A percentile compares a stretch with the other conserved stretches of the same genome.
Conservation (phyloP, 2,888 invertebrate genomes). For the Drosophila borborema region DNA sequence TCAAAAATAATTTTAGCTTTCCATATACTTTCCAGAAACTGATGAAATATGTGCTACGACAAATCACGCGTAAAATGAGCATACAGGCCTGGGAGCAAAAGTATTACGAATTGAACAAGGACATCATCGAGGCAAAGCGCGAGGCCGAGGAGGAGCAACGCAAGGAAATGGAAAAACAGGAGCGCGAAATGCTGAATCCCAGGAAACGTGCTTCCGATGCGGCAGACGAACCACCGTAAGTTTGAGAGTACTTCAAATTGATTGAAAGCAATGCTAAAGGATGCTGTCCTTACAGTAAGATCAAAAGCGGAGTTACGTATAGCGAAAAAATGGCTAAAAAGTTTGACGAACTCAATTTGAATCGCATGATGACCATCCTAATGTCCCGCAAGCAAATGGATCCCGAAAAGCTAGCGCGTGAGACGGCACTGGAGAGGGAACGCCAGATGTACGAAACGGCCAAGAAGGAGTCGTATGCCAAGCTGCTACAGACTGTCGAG, state of each 20-base stretch:
- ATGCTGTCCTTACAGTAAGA: not conserved
- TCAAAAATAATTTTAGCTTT: not conserved
- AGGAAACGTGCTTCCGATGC: slow-evolving; percentile 69
- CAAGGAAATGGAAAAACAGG: slow-evolving; percentile 86
- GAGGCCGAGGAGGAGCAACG: slow-evolving; percentile 85
- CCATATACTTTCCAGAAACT: slow-evolving; percentile 66
- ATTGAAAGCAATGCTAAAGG: not conserved
- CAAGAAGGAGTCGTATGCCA: slow-evolving; percentile 79
- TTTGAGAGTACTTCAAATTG: not conserved
- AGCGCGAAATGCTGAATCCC: slow-evolving; percentile 66
- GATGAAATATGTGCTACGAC: slow-evolving; percentile 86
- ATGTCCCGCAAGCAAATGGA: slow-evolving; percentile 84
- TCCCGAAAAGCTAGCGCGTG: slow-evolving; percentile 86
- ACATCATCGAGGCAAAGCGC: slow-evolving; percentile 83
- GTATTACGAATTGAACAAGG: slow-evolving; percentile 86
- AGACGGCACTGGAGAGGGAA: slow-evolving; percentile 88
- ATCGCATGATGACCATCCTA: slow-evolving; percentile 86
- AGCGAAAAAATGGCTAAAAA: slow-evolving; percentile 83
- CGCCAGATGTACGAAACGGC: slow-evolving; percentile 86
- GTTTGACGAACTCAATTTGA: slow-evolving; percentile 88
- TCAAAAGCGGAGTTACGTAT: slow-evolving; percentile 46
- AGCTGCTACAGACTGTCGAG: slow-evolving; percentile 70
- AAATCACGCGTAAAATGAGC: slow-evolving; percentile 83
- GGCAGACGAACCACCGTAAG: slow-evolving; percentile 45
- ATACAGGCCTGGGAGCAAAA: slow-evolving; percentile 87